Evolutionary conservation across 2,113 vertebrate genomes (phyloP).

Genomic region (Neopipo cinnamomea): DNA sequence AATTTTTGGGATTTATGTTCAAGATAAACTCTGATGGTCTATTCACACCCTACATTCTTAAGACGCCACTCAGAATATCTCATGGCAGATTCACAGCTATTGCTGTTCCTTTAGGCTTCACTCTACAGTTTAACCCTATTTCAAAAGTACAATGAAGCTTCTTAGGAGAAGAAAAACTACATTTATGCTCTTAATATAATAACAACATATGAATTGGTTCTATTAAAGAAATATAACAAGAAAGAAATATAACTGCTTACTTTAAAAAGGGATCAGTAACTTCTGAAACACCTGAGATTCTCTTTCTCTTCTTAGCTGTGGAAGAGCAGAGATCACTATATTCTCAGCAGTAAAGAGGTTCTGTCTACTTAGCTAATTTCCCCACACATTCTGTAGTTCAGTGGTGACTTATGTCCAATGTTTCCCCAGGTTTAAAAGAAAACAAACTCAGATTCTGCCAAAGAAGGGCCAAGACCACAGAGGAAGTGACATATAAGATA

Average conservation of each 20-base stretch:
- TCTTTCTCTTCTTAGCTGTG: neutral
- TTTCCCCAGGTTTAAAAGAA: neutral
- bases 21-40: neutral
- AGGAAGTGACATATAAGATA: neutral
- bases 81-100: neutral
- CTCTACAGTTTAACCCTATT: neutral
- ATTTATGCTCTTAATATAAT: constrained; percentile 5
- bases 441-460: neutral
- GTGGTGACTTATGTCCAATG: neutral
- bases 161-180: neutral
- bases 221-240: neutral
- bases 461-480: neutral
- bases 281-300: neutral
- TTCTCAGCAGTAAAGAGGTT: neutral
- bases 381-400: neutral
- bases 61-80: neutral
- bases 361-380: neutral
- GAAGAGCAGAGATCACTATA: neutral
- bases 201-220: accelerated
- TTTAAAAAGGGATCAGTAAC: neutral
- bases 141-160: neutral
- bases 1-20: neutral
- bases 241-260: neutral
- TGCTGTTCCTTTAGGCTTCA: neutral
- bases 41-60: neutral